Percentiles rank a stretch among this genome's conserved stretches.
phyloP scores from a whole-genome alignment of 2,888 invertebrate genomes.

The Lycocerus yunnanus region DNA sequence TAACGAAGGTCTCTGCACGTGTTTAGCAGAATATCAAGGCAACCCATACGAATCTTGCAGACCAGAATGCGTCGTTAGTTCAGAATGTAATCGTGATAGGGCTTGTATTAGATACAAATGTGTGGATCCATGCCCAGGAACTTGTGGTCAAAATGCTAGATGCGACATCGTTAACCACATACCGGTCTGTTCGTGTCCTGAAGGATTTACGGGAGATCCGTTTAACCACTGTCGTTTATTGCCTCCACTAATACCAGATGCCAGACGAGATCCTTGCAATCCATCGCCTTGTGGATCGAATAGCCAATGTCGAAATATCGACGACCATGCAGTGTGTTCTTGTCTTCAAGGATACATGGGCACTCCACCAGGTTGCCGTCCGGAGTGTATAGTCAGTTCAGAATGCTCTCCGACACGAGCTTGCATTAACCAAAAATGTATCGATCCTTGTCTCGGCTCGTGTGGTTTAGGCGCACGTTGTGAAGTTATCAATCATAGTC shows the following conservation, averaged over 20 bases:
- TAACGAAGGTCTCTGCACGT: slow-evolving; percentile 66
- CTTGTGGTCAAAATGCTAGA: slow-evolving; percentile 71
- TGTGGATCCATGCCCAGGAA: slow-evolving; percentile 69
- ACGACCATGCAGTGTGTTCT: slow-evolving; percentile 59
- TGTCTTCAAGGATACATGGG: slow-evolving; percentile 60
- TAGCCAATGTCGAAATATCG: slow-evolving; percentile 59
- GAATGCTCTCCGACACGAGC: slow-evolving; percentile 60
- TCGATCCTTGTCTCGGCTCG: slow-evolving; percentile 62
- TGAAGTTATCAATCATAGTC: slow-evolving; percentile 60
- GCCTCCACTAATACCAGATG: slow-evolving; percentile 39
- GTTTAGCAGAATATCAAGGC: slow-evolving; percentile 66
- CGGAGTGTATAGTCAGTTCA: slow-evolving; percentile 59
- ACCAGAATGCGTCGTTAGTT: slow-evolving; percentile 71
- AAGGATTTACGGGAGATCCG: slow-evolving; percentile 71
- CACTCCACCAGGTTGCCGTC: slow-evolving; percentile 61
- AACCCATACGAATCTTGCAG: slow-evolving; percentile 72
- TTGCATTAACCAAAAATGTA: slow-evolving; percentile 61
- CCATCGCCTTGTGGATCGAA: slow-evolving; percentile 62
- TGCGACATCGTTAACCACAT: slow-evolving; percentile 76
- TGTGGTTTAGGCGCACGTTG: slow-evolving; percentile 61
- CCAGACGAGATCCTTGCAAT: slow-evolving; percentile 53
- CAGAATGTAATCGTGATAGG: slow-evolving; percentile 67
- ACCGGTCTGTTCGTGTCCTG: slow-evolving; percentile 72
- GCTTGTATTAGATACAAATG: slow-evolving; percentile 73
- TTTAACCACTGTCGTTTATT: slow-evolving; percentile 55